A percentile compares a stretch with the other conserved stretches of the same genome.
Conservation (phyloP, 2,888 invertebrate species). For the Lobophora halterata region DNA sequence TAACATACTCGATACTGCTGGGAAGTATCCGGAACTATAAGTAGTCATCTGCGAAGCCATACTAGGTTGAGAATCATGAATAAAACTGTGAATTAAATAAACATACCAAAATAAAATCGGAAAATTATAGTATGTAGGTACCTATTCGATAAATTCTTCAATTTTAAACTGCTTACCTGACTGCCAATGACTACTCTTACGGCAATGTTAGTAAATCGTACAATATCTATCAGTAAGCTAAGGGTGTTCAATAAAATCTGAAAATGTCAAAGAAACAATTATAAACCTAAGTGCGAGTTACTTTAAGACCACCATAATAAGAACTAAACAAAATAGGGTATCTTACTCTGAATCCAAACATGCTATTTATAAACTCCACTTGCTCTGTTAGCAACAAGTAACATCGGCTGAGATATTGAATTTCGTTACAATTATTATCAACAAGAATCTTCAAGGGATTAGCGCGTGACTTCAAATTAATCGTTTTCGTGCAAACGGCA, state of each 20-base stretch:
- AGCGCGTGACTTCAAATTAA: slow-evolving; percentile 9
- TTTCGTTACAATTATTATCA: slow-evolving; percentile 28
- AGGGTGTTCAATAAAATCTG: slow-evolving; percentile 60
- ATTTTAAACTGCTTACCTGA: slow-evolving; percentile 58
- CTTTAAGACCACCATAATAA: too few relatives aligned
- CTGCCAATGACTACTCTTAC: slow-evolving; percentile 49
- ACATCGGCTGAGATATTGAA: slow-evolving; percentile 49
- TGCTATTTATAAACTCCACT: slow-evolving; percentile 55
- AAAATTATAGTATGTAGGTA: neutral
- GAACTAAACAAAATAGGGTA: too few relatives aligned
- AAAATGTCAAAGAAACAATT: slow-evolving; percentile 28
- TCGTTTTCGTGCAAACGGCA: slow-evolving; percentile 9
- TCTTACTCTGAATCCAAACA: slow-evolving; percentile 64
- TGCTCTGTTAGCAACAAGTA: slow-evolving; percentile 61
- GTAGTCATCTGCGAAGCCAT: slow-evolving; percentile 37
- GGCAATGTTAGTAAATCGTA: slow-evolving; percentile 53
- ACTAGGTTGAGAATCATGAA: neutral
- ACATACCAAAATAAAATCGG: too few relatives aligned
- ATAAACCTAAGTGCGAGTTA: too few relatives aligned
- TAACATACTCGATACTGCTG: slow-evolving; percentile 46
- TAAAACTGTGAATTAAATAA: neutral
- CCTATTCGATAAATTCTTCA: neutral
- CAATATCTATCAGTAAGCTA: slow-evolving; percentile 60
- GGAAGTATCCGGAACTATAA: slow-evolving; percentile 39
- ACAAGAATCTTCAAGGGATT: slow-evolving; percentile 20